Percentiles rank a stretch among this genome's conserved stretches.
These are phyloP conservation scores for Danio tinwini DNA, from an alignment of 2,797 vertebrate species.

Conservation along the genomic window DNA sequence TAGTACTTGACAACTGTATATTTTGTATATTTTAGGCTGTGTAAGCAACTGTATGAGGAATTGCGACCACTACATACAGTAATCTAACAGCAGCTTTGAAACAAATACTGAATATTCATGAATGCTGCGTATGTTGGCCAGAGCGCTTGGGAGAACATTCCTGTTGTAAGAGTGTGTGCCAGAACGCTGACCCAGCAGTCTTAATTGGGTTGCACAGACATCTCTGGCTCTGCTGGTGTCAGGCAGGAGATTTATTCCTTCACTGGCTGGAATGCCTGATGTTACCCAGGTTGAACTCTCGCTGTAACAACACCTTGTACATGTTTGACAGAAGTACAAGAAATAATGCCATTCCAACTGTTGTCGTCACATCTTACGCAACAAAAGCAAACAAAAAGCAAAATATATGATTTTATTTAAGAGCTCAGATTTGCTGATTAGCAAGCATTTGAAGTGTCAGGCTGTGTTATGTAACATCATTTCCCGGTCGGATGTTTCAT, in stretches of 20 bases:
- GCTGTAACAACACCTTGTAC: constrained; percentile 43
- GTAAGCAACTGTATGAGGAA: background rate
- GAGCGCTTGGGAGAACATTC: constrained; percentile 4
- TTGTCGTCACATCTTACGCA: background rate
- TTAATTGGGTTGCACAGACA: constrained; percentile 65
- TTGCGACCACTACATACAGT: constrained; percentile 7
- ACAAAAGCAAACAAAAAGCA: background rate
- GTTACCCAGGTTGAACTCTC: constrained; percentile 63
- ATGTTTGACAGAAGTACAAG: constrained; percentile 19
- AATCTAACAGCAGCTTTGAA: constrained; percentile 22
- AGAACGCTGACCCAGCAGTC: constrained; percentile 68
- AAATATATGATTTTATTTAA: constrained; percentile 3
- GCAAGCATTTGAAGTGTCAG: constrained; percentile 14
- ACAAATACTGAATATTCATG: constrained; percentile 40
- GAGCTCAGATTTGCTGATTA: constrained; percentile 17
- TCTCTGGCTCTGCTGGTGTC: constrained; percentile 59
- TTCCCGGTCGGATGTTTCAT: constrained; percentile 15
- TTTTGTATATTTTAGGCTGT: background rate
- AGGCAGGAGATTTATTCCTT: constrained; percentile 64
- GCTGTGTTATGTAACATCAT: constrained; percentile 19
- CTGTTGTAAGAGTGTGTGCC: constrained; percentile 24
- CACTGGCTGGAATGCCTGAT: constrained; percentile 60
- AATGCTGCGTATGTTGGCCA: constrained; percentile 18
- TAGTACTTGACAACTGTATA: background rate
- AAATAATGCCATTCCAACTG: background rate